A percentile compares a stretch with the other conserved stretches of the same genome.
Evolutionary conservation across 2,888 invertebrate genomes (phyloP).

Genomic region (Lissocephala sabroskyi): DNA sequence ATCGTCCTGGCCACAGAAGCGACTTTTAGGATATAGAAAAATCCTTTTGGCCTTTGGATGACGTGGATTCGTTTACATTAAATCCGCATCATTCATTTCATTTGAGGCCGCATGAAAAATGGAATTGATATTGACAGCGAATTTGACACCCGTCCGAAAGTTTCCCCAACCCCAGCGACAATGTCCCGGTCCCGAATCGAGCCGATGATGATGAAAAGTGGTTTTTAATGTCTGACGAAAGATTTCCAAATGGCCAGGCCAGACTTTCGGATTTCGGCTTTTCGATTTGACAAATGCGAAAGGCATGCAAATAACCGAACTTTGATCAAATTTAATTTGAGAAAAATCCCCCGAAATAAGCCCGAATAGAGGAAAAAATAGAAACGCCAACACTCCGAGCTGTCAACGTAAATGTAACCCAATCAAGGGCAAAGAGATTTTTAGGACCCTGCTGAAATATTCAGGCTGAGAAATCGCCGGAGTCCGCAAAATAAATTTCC

Average conservation of each 20-base stretch:
- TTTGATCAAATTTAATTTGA: slow-evolving; percentile 41
- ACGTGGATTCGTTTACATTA: slow-evolving; percentile 39
- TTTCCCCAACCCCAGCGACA: too few relatives aligned
- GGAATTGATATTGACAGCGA: slow-evolving; percentile 58
- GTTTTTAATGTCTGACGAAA: slow-evolving; percentile 47
- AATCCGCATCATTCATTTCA: slow-evolving; percentile 56
- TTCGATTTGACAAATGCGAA: slow-evolving; percentile 50
- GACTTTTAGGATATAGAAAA: too few relatives aligned
- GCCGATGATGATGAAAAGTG: slow-evolving; percentile 48
- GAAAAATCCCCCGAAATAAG: slow-evolving; percentile 11
- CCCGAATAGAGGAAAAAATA: too few relatives aligned
- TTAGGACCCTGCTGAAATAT: background rate
- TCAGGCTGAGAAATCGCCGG: slow-evolving; percentile 18
- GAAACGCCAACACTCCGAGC: background rate
- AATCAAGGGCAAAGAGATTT: too few relatives aligned
- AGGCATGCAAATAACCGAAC: slow-evolving; percentile 49
- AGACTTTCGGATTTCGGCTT: slow-evolving; percentile 14
- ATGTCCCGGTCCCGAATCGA: too few relatives aligned
- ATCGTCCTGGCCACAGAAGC: too few relatives aligned
- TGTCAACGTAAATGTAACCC: too few relatives aligned
- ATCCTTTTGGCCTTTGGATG: too few relatives aligned
- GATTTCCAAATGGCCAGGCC: too few relatives aligned
- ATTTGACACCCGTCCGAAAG: slow-evolving; percentile 54
- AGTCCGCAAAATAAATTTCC: slow-evolving; percentile 38
- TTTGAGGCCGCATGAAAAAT: slow-evolving; percentile 7